These are phyloP conservation scores for Paragorgia papillata DNA, from an alignment of 92 coral and sea anemone genomes.

Conservation along the genomic window DNA sequence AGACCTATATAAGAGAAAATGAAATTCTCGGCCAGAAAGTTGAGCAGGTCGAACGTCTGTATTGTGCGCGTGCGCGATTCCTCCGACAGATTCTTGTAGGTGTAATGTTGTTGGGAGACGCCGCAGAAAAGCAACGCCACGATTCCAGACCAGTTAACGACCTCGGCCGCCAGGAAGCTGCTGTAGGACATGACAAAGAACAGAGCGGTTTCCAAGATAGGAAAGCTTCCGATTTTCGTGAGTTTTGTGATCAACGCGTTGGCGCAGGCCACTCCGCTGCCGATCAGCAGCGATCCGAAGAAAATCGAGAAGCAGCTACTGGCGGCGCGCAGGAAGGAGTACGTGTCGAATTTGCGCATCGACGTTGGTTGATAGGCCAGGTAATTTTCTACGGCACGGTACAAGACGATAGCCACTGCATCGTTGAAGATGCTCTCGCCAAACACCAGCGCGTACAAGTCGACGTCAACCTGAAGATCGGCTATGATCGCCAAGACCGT, in stretches of 20 bases:
- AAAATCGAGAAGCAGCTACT: slow-evolving; percentile 89
- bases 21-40: slow-evolving; percentile 92
- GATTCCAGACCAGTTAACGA: slow-evolving; percentile 96
- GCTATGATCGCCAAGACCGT: slow-evolving; percentile 89
- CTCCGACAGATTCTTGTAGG: slow-evolving; percentile 90
- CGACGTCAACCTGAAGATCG: slow-evolving; percentile 96
- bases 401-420: slow-evolving; percentile 92
- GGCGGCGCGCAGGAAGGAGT: slow-evolving; percentile 76
- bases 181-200: slow-evolving; percentile 95
- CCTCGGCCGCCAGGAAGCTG: slow-evolving; percentile 89
- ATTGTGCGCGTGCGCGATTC: slow-evolving; percentile 86
- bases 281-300: slow-evolving; percentile 86
- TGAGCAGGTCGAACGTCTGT: slow-evolving; percentile 86
- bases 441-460: slow-evolving; percentile 92
- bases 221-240: slow-evolving; percentile 94
- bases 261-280: slow-evolving; percentile 91
- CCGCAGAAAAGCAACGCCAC: slow-evolving; percentile 97
- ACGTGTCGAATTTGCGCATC: slow-evolving; percentile 85
- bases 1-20: slow-evolving; percentile 94
- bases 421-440: slow-evolving; percentile 97
- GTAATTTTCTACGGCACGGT: slow-evolving; percentile 94
- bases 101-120: slow-evolving; percentile 94
- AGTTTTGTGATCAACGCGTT: slow-evolving; percentile 92
- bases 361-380: slow-evolving; percentile 94
- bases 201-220: slow-evolving; percentile 85